phyloP scores from a whole-genome alignment of 2,888 invertebrate genomes.

The Petrolisthes manimaculis region DNA sequence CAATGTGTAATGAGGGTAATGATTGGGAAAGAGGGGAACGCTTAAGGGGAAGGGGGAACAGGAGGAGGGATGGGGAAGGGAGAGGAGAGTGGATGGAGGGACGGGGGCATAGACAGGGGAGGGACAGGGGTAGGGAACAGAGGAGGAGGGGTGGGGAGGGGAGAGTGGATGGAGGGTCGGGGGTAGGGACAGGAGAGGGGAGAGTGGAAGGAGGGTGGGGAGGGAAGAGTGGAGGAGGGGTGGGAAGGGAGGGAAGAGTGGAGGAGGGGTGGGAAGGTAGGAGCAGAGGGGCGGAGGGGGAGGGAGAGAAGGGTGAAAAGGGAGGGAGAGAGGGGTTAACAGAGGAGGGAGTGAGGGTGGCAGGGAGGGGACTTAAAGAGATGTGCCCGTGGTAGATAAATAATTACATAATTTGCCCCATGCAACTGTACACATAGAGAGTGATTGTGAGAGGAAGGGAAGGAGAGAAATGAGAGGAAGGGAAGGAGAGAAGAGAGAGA shows the following conservation, averaged over 20 bases:
- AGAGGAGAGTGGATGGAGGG: background rate
- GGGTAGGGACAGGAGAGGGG: background rate
- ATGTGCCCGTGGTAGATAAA: constrained; percentile 18
- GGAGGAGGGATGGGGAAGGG: background rate
- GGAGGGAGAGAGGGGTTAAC: background rate
- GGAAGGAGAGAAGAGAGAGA: background rate
- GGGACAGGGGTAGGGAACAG: background rate
- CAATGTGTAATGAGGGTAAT: background rate
- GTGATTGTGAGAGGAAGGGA: constrained; percentile 10
- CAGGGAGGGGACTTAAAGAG: constrained; percentile 16
- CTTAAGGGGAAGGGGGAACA: background rate
- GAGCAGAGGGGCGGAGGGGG: background rate
- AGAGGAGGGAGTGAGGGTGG: background rate
- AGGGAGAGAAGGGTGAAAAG: background rate
- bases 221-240: background rate
- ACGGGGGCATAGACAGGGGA: background rate
- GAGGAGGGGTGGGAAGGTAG: background rate
- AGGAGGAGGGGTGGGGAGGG: background rate
- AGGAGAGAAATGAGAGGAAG: background rate
- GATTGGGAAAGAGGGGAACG: background rate
- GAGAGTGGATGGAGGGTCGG: background rate
- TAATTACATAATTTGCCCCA: constrained; percentile 20
- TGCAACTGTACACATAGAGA: background rate
- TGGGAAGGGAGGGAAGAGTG: background rate
- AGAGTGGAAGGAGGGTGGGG: background rate